These are phyloP conservation scores for Fukomys damarensis DNA, from an alignment of 2,113 vertebrate genomes.

Conservation along the genomic window DNA sequence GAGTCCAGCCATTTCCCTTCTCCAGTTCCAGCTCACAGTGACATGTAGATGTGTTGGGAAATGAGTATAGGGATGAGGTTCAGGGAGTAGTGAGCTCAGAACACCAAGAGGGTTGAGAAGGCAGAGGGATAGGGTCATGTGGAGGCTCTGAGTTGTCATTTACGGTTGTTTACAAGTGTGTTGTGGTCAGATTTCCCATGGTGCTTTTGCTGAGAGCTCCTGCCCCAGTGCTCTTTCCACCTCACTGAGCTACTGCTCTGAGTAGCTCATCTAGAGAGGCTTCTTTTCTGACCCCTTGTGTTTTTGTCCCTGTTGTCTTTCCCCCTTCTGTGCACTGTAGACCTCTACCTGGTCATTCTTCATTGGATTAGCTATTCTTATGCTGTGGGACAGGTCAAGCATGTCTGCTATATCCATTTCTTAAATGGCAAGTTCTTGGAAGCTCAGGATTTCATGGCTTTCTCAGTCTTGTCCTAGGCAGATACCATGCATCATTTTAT, in stretches of 20 bases:
- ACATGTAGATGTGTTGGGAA: not conserved
- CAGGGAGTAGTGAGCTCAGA: not conserved
- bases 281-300: accelerated
- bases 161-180: not conserved
- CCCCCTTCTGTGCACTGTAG: not conserved
- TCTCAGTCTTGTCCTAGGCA: not conserved
- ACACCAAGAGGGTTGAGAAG: not conserved
- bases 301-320: not conserved
- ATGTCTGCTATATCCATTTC: not conserved
- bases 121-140: no score
- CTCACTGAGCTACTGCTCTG: not conserved
- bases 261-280: not conserved
- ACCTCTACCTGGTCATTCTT: not conserved
- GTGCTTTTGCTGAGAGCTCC: not conserved
- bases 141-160: not conserved
- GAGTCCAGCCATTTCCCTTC: not conserved
- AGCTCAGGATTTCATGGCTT: not conserved
- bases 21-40: not conserved
- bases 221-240: not conserved
- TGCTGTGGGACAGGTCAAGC: not conserved
- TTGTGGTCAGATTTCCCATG: accelerated
- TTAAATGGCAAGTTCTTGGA: not conserved
- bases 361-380: not conserved
- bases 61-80: no score
- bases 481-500: not conserved